Conservation (phyloP, 2,113 vertebrate genomes). For the Esox niger region DNA sequence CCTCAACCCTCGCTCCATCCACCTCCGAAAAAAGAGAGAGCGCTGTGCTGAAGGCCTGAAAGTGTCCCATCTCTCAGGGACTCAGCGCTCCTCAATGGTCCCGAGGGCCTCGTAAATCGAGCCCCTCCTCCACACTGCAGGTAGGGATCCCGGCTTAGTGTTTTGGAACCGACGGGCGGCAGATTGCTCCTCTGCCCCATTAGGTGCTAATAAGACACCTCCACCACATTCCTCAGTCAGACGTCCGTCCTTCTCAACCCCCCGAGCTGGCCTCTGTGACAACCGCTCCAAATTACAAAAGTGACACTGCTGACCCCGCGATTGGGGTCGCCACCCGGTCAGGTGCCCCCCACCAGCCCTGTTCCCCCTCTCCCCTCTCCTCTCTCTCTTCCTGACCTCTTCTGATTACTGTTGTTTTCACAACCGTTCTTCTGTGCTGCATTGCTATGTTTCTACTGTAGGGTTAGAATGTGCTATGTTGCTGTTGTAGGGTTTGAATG, state of each 20-base stretch:
- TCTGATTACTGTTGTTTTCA: slow-evolving; percentile 33
- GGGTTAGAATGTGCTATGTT: no score
- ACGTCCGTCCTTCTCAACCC: not conserved
- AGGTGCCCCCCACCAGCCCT: slow-evolving; percentile 40
- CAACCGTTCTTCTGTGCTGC: slow-evolving; percentile 41
- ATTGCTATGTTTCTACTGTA: no score
- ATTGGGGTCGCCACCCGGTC: slow-evolving; percentile 82
- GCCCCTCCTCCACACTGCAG: slow-evolving; percentile 26
- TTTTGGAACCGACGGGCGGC: slow-evolving; percentile 44
- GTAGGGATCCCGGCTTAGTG: slow-evolving; percentile 34
- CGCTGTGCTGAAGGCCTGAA: slow-evolving; percentile 4
- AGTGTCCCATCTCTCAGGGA: slow-evolving; percentile 19
- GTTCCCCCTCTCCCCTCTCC: not conserved
- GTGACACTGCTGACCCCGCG: slow-evolving; percentile 78
- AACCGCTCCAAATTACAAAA: slow-evolving; percentile 75
- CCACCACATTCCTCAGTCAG: slow-evolving; percentile 55
- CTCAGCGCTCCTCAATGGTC: slow-evolving; percentile 11
- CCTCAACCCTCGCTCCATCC: slow-evolving; percentile 1
- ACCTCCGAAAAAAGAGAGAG: not conserved
- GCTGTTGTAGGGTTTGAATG: no score
- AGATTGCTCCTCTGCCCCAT: slow-evolving; percentile 44
- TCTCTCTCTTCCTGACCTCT: not conserved
- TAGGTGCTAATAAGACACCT: slow-evolving; percentile 75
- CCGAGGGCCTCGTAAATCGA: slow-evolving; percentile 42
- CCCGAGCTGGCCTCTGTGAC: slow-evolving; percentile 13